These are phyloP conservation scores for Tyrophagus putrescentiae DNA, from an alignment of 1,140 invertebrate species.

Conservation along the genomic window DNA sequence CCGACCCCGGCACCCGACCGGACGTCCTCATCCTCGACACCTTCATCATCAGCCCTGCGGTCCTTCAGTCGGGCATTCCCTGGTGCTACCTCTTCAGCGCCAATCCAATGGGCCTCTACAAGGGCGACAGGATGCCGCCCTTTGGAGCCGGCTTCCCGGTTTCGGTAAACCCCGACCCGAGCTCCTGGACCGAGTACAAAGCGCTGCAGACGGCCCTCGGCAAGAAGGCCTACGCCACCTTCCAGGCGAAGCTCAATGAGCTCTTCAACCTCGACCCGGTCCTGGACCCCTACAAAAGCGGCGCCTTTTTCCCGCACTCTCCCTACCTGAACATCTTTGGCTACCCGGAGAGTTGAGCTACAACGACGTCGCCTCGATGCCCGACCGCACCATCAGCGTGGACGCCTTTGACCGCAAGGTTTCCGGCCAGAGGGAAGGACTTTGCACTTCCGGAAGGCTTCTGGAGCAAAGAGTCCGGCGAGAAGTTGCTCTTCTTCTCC, in stretches of 20 bases:
- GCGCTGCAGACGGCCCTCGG: not conserved
- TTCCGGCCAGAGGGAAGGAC: not conserved
- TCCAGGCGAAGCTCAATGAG: not conserved
- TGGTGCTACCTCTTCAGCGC: not conserved
- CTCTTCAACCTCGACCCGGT: not conserved
- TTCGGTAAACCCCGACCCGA: not conserved
- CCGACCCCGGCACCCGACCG: too few species aligned
- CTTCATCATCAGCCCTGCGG: not conserved
- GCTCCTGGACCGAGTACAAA: not conserved
- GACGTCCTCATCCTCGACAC: not conserved
- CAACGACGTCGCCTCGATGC: not conserved
- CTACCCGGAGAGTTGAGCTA: not conserved
- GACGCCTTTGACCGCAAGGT: not conserved
- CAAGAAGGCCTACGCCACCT: not conserved
- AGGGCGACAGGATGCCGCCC: not conserved
- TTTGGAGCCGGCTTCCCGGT: not conserved
- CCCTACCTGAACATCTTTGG: not conserved
- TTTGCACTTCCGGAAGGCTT: not conserved
- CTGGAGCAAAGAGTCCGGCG: not conserved
- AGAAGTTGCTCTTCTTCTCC: constrained; percentile 23
- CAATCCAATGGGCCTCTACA: not conserved
- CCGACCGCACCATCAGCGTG: not conserved
- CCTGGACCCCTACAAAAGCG: not conserved
- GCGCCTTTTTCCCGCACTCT: not conserved
- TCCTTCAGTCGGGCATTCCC: not conserved